Base-by-base conservation (phyloP, 2,113 vertebrate species). In the Nothoprocta pentlandii region DNA sequence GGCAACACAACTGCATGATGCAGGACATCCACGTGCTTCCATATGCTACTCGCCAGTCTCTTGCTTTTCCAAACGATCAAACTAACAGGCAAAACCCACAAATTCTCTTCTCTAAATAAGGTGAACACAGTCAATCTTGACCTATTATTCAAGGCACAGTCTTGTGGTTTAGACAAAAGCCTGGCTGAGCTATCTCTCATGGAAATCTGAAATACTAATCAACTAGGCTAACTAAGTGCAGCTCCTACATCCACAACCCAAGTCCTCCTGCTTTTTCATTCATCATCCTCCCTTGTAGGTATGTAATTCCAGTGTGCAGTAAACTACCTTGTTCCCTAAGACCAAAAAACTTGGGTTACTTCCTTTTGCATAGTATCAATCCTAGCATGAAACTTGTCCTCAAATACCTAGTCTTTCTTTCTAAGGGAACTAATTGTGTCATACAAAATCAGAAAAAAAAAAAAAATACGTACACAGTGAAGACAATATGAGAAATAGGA, bases 1-100 rank as follows among this genome's bases (percentile, higher is more conserved):
- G 71, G 51, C 4, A 28, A 46, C 26, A 8, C 3, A 56, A 20
- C 36, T 16, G 13, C 6, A 4, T 1, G 0, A 53, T 4, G 12
- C 32, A 63, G 36, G 19, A 30, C 53, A 42, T 47, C 46, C 46
- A 47, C 17, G 19, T 47, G 19, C 3, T 6, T 9, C 1, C 53
- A 16, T 58, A 15, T 58, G 54, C 54, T 58, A 58, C 16, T 32
- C 32, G 12, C 9, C 15, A 9, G 4, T 54, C 9, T 73, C 22
- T 39, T 74, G 7, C 47, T 49, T 19, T 58, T 58, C 54, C 54
- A 58, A 17, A 9, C 30, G 28, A 58, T 32, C 54, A 58, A 58
- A 58, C 26, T 56, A 30, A 56, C 7, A 64, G 23, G 15, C 36
- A 78, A 74, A 61, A 22, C 28, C 0, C 0, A 59, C 47, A 59